Evolutionary conservation across 2,113 vertebrate genomes (phyloP).

Genomic region (Calidris pugnax): DNA sequence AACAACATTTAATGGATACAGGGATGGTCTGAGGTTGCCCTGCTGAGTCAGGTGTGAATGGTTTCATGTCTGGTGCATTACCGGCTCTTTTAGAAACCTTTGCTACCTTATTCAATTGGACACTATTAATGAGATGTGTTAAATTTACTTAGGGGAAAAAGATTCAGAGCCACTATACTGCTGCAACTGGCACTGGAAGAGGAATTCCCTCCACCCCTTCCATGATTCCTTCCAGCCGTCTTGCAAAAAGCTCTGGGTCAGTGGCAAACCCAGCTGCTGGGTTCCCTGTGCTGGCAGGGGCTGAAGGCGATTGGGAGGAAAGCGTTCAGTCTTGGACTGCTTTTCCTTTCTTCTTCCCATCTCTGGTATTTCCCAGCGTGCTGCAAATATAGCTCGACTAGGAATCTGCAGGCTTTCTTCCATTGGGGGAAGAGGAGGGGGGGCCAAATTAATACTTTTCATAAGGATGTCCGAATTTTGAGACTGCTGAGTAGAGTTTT

Average conservation of each 20-base stretch:
- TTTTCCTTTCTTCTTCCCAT: neutral
- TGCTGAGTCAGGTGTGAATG: neutral
- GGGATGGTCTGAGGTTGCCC: neutral
- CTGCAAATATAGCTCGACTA: neutral
- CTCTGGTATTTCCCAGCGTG: neutral
- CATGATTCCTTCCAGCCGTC: neutral
- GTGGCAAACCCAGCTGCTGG: neutral
- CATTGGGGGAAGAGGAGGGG: neutral
- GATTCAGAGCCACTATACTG: neutral
- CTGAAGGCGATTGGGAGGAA: neutral
- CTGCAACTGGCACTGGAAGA: neutral
- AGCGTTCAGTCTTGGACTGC: neutral
- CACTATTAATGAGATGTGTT: neutral
- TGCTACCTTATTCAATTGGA: neutral
- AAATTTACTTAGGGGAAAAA: neutral
- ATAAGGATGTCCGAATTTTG: neutral
- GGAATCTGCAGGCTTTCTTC: neutral
- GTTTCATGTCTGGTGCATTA: rapidly evolving
- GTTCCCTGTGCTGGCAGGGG: neutral
- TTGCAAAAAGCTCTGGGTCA: neutral
- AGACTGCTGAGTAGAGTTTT: neutral
- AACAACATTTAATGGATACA: neutral
- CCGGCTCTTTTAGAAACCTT: neutral
- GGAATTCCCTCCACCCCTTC: neutral
- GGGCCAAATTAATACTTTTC: neutral